Evolutionary conservation across 2,888 invertebrate species (phyloP), one percentile per base, ranked within the genome.

Genomic region (Lucinisca nassula): DNA sequence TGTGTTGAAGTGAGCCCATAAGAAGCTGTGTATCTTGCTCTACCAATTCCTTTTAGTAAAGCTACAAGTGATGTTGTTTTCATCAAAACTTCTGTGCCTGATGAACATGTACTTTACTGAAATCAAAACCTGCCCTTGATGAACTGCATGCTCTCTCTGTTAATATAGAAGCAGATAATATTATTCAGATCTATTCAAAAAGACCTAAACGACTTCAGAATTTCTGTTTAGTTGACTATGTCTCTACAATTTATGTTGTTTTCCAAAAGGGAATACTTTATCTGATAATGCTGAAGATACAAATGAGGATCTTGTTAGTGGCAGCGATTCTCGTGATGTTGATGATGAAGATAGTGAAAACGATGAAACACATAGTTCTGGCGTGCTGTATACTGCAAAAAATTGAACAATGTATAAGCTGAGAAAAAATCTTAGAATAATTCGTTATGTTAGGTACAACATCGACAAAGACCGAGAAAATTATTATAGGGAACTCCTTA

Each of bases 1-100:
- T 38, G 40, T 55, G 73, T 73, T 0, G 92, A 93, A 84, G 79
- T 92, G 0, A 81, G 86, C 38, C 92, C 91, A 3, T 91, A 92
- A 55, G 55, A 55, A 55, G 55, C 55, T 55, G 55, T 55, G 10
- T 55, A 55, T 21, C 55, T 55, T 8, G 55, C 10, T 55, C n/a
- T 55, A 4, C 55, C 8, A 21, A 55, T 55, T 17, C 55, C 55
- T n/a, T 55, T 55, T 4, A 55, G 12, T 4, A 55, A 55, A 55
- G 10, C 12, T n/a, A 55, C 55, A 14, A 14, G 55, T 14, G 55
- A 55, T 17, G n/a, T 8, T 17, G 55, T 55, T 21, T 55, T 55
- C n/a, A 8, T 55, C 55, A 45, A 45, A 12, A 45, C 45, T 45
- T 45, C n/a, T n/a, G n/a, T n/a, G n/a, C n/a, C n/a, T n/a, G n/a